These are phyloP conservation scores for Drosophila mojavensis DNA, from an alignment of 1,140 invertebrate species.

Conservation along the genomic window DNA sequence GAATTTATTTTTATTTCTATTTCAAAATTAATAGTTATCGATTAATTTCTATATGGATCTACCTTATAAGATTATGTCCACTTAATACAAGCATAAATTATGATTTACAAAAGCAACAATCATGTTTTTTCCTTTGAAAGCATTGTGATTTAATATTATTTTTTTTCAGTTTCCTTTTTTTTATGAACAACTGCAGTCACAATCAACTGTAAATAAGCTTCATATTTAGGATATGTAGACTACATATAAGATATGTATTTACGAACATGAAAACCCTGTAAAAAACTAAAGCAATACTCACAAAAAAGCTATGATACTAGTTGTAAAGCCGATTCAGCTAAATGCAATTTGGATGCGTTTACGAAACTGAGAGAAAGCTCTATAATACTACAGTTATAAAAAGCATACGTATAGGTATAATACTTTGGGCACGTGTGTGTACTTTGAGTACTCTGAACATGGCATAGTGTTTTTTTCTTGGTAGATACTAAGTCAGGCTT, in stretches of 20 bases:
- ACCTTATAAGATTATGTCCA: constrained; percentile 53
- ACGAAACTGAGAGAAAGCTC: constrained; percentile 43
- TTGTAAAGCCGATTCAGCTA: constrained; percentile 65
- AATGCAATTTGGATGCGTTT: constrained; percentile 54
- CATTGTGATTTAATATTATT: no score
- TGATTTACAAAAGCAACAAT: constrained; percentile 48
- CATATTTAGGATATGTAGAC: constrained; percentile 27
- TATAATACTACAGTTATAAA: constrained; percentile 8
- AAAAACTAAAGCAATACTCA: constrained; percentile 83
- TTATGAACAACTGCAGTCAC: constrained; percentile 37
- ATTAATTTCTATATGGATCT: constrained; percentile 23
- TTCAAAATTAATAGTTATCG: constrained; percentile 23
- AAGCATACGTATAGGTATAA: constrained; percentile 23
- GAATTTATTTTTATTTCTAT: constrained; percentile 65
- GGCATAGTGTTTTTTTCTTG: constrained; percentile 26
- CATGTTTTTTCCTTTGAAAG: constrained; percentile 15
- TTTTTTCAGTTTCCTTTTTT: constrained; percentile 2
- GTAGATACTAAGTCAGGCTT: constrained; percentile 71
- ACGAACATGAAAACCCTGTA: constrained; percentile 72
- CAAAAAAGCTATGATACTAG: constrained; percentile 84
- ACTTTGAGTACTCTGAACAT: constrained; percentile 24
- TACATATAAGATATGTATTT: constrained; percentile 45
- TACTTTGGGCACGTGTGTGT: not conserved
- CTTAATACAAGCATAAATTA: constrained; percentile 59
- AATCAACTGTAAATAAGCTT: constrained; percentile 50